Evolutionary conservation across 2,888 invertebrate species (phyloP).

Genomic region (Psylliodes chrysocephalus): DNA sequence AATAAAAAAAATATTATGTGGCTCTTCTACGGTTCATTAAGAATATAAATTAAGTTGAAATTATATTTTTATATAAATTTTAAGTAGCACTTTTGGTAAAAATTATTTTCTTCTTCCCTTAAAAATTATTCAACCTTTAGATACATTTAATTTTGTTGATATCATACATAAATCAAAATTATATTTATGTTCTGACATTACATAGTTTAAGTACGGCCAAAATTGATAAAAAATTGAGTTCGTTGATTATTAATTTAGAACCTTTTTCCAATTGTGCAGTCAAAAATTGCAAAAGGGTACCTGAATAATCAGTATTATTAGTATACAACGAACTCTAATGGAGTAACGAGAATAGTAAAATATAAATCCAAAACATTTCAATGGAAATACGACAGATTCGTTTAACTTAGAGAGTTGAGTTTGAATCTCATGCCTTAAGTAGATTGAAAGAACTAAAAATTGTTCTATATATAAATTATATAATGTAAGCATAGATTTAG

Average conservation of each 20-base stretch:
- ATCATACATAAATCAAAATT: no score
- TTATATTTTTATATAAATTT: no score
- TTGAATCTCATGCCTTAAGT: slow-evolving; percentile 7
- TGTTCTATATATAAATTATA: slow-evolving; percentile 10
- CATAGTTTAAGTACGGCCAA: neutral
- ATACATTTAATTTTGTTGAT: no score
- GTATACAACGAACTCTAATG: slow-evolving; percentile 9
- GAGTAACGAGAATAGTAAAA: neutral
- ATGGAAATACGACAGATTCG: slow-evolving; percentile 8
- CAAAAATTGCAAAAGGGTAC: neutral
- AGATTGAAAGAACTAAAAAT: neutral
- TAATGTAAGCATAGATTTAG: slow-evolving; percentile 1
- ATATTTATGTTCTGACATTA: no score
- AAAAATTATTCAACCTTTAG: no score
- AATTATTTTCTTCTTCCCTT: no score
- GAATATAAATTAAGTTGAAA: no score
- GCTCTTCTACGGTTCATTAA: no score
- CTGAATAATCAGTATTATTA: slow-evolving; percentile 18
- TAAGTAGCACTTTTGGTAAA: no score
- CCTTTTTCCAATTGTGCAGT: neutral
- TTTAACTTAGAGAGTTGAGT: neutral
- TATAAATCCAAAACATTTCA: neutral
- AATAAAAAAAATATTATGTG: no score
- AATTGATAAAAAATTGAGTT: neutral
- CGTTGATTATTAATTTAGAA: slow-evolving; percentile 8